Evolutionary conservation across 2,888 invertebrate genomes (phyloP), one percentile per base, ranked within the genome.

Genomic region (Lithophane socia): DNA sequence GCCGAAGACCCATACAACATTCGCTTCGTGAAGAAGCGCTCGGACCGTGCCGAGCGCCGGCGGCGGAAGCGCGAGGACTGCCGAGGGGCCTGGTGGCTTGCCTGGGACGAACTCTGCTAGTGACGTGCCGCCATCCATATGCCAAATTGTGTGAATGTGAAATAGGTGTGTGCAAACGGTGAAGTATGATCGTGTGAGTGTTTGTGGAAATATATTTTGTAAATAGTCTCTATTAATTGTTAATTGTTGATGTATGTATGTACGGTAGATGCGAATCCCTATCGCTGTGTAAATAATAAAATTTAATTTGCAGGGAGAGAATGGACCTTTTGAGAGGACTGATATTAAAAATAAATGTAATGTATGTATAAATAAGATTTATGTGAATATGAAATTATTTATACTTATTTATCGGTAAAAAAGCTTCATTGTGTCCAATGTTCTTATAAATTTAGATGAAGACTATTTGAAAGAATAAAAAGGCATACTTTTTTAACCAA

Each of bases 1-100:
- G 99, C 99, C 73, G 99, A 99, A 95, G 99, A 99, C 97, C 99
- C 99, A 12, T 99, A 98, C 97, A 99, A 99, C 96, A 98, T 99
- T 83, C 98, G 98, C 91, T 99, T 99, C 93, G 97, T 98, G 63
- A 99, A 98, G 96, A 98, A 98, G 94, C 97, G 98, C 90, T 97
- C 97, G 52, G 98, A 98, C 85, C 97, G 98, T 87, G 97, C 98
- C 81, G 98, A 98, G 93, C 97, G 98, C 82, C 97, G 98, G 82
- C 97, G 98, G 90, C 97, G 98, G 96, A 98, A 98, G 97, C 97
- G 98, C 94, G 97, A 97, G 75, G 93, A 91, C 89, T 95, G 95
- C 92, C 92, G 89, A 89, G 93, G 94, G 91, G 95, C 94, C 90
- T 96, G 96, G 96, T 96, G 96, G 96, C 96, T 95, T 92, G 95